Conservation (phyloP, 2,888 invertebrate genomes). For the Allacma fusca region DNA sequence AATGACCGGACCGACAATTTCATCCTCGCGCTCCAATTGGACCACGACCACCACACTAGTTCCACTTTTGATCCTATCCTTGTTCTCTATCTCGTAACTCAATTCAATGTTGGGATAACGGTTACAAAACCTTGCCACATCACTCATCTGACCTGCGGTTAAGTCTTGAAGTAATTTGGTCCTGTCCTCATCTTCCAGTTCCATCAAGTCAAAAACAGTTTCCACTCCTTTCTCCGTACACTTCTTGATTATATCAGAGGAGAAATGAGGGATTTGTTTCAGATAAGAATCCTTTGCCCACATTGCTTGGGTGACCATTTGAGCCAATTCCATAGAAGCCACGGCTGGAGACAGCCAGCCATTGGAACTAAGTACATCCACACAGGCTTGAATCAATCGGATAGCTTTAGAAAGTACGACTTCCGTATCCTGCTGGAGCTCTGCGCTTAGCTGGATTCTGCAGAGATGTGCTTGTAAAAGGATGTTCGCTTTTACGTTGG, state of each 20-base stretch:
- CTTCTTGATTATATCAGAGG: constrained; percentile 83
- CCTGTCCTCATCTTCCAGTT: constrained; percentile 87
- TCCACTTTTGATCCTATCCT: constrained; percentile 79
- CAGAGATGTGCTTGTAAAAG: constrained; percentile 95
- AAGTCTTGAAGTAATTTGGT: constrained; percentile 80
- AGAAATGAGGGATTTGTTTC: constrained; percentile 96
- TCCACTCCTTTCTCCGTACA: constrained; percentile 93
- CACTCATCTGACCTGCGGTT: constrained; percentile 89
- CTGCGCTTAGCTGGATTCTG: constrained; percentile 91
- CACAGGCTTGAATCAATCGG: constrained; percentile 89
- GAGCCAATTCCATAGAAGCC: constrained; percentile 99
- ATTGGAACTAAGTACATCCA: constrained; percentile 90
- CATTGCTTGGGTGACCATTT: constrained; percentile 99
- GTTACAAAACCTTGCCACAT: constrained; percentile 98
- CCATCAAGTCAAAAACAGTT: constrained; percentile 95
- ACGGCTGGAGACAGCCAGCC: constrained; percentile 99
- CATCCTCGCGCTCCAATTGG: constrained; percentile 94
- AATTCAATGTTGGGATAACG: constrained; percentile 98
- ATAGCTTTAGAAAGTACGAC: constrained; percentile 85
- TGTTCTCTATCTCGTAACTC: constrained; percentile 86
- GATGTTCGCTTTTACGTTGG: constrained; percentile 95
- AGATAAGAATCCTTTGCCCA: constrained; percentile 99
- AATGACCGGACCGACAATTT: constrained; percentile 94
- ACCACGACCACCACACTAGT: constrained; percentile 90
- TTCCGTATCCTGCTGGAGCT: constrained; percentile 95